These are phyloP conservation scores for Synodontis membranacea DNA, from an alignment of 2,113 vertebrate genomes.

Conservation along the genomic window DNA sequence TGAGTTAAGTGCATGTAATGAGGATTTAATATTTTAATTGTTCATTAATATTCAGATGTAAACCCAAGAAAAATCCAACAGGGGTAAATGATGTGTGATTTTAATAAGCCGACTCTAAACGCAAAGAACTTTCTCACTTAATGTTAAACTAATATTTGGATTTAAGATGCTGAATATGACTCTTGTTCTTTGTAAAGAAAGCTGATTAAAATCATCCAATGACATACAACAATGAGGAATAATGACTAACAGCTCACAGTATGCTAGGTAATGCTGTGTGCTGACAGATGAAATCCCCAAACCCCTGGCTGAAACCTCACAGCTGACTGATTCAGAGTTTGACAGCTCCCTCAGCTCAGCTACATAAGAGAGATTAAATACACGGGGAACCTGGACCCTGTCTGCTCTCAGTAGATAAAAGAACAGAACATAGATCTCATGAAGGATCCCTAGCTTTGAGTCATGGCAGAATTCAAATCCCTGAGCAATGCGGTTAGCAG, in stretches of 20 bases:
- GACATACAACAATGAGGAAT: not conserved
- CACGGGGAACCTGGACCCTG: conserved; percentile 57
- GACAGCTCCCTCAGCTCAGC: conserved; percentile 60
- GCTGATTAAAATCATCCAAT: not conserved
- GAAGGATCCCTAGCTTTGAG: conserved; percentile 63
- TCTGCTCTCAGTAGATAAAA: conserved; percentile 60
- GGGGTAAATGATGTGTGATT: too few species aligned
- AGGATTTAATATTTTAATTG: not conserved
- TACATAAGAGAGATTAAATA: conserved; percentile 69
- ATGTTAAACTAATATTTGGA: not conserved
- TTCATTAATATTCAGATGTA: not conserved
- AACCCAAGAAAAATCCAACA: not conserved
- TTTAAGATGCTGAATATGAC: not conserved
- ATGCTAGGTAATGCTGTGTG: not conserved
- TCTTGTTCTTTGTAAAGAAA: not conserved
- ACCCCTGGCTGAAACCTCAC: conserved; percentile 50
- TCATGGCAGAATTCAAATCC: conserved; percentile 48
- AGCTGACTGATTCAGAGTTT: conserved; percentile 55
- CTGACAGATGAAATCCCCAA: conserved; percentile 43
- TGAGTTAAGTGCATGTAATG: too few species aligned
- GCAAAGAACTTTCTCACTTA: not conserved
- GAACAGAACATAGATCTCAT: conserved; percentile 60
- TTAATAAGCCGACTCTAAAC: not conserved
- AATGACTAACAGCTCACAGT: not conserved
- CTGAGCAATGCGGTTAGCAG: not conserved